Base-by-base conservation (phyloP, 2,888 invertebrate species). In the Plagiodera versicolora region DNA sequence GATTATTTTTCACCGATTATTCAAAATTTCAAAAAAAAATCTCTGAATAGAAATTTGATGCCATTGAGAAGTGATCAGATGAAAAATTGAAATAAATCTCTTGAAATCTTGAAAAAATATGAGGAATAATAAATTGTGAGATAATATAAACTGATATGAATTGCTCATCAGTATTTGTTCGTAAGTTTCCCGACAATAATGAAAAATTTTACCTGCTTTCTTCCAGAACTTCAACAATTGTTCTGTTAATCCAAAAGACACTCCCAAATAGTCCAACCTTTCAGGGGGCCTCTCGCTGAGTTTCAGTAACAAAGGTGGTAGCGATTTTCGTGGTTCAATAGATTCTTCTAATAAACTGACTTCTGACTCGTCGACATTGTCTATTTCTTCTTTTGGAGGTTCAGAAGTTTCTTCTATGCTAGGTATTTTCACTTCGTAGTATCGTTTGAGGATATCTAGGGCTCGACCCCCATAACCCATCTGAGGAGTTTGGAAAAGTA, bases 401-500 rank as follows among this genome's bases (percentile, higher is more conserved):
- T 73, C 65, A 16, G 64, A 63, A 63, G 81, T 79, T 63, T 91
- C 89, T 63, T 88, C 88, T 2, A 93, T 75, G 69, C 87, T 87
- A 0, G 89, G 86, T 57, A 91, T 87, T 74, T 91, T 90, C 1
- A 91, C 88, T 67, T 90, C 87, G 77, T 95, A 99, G 80, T 99
- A 99, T 56, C 93, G 87, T 59, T 91, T 88, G 6, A 99, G 79
- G 39, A 98, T 83, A 61, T 89, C 83, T 4, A 99, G 76, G 0
- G 98, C 96, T 58, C 92, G 85, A 61, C 88, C 88, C 3, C 99
- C 99, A 80, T 99, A 99, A 0, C 98, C 98, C 97, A 98, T 98
- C 91, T 94, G 73, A 17, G 81, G 79, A 64, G 14, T 2, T 17
- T 56, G 49, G 46, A 48, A 49, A 24, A 10, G 20, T n/a, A 56